Percentiles rank a stretch among this genome's conserved stretches.
Evolutionary conservation across 2,113 vertebrate species (phyloP).

Genomic region (Alces alces): DNA sequence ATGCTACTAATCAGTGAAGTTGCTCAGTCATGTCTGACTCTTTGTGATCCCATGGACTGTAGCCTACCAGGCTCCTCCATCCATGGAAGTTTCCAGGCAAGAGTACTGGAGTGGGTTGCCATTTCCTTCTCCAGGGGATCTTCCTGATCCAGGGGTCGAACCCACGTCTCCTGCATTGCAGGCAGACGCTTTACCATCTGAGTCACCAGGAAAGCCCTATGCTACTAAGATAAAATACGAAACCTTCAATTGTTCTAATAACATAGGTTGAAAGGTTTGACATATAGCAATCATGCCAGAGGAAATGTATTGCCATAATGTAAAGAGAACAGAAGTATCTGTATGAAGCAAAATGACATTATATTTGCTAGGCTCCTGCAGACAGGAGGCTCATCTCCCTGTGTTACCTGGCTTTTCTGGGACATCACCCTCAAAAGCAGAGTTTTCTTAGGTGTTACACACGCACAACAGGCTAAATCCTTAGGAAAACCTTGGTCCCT

Average conservation of each 20-base stretch:
- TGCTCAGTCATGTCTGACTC: neutral
- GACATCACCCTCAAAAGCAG: constrained; percentile 51
- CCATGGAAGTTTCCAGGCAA: neutral
- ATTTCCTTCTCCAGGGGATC: neutral
- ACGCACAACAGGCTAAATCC: constrained; percentile 59
- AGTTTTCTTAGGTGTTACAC: constrained; percentile 57
- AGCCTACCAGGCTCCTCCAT: neutral
- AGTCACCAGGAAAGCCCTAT: neutral
- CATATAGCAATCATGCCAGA: neutral
- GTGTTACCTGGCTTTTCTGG: constrained; percentile 65
- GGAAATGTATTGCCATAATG: neutral
- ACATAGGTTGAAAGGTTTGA: neutral
- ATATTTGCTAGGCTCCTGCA: neutral
- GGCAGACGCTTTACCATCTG: neutral
- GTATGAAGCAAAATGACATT: neutral
- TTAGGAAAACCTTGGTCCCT: constrained; percentile 51
- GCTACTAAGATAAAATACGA: neutral
- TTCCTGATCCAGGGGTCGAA: neutral
- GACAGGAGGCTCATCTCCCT: constrained; percentile 14
- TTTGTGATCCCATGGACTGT: neutral
- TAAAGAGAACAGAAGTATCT: neutral
- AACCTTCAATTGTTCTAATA: neutral
- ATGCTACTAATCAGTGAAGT: neutral
- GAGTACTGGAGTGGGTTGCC: neutral
- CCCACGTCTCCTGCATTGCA: neutral